These are phyloP conservation scores for Listrodromus nycthemerus DNA, from an alignment of 2,888 invertebrate species.

Conservation along the genomic window DNA sequence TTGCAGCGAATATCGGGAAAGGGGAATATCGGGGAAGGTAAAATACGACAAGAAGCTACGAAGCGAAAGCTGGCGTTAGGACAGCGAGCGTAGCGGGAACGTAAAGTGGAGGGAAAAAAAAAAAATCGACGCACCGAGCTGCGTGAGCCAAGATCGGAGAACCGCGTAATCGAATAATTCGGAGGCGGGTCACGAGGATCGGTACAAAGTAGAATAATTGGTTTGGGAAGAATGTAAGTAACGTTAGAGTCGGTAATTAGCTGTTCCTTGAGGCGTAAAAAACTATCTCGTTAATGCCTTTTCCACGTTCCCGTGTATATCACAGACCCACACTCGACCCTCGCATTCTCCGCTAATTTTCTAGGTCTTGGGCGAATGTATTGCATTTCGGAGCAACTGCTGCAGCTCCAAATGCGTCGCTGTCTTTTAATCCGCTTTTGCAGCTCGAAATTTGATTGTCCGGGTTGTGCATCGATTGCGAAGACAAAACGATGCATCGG, in stretches of 20 bases:
- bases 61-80: neutral
- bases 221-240: conserved; percentile 71
- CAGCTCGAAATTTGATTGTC: neutral
- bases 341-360: neutral
- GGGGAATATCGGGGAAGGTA: neutral
- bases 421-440: neutral
- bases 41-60: conserved; percentile 6
- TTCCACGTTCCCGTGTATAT: neutral
- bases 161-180: conserved; percentile 71
- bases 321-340: neutral
- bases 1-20: neutral
- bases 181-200: conserved; percentile 70
- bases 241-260: conserved; percentile 71
- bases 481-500: too few species aligned
- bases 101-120: conserved; percentile 11
- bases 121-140: conserved; percentile 14
- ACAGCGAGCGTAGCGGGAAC: conserved; percentile 8
- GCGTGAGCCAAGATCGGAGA: conserved; percentile 2
- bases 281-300: conserved; percentile 18
- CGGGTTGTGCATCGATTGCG: too few species aligned
- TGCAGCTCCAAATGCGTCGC: neutral
- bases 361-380: neutral
- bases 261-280: conserved; percentile 53
- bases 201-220: conserved; percentile 70
- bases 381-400: neutral